Conservation (phyloP, 2,113 vertebrate species). For the Xenus cinereus region DNA sequence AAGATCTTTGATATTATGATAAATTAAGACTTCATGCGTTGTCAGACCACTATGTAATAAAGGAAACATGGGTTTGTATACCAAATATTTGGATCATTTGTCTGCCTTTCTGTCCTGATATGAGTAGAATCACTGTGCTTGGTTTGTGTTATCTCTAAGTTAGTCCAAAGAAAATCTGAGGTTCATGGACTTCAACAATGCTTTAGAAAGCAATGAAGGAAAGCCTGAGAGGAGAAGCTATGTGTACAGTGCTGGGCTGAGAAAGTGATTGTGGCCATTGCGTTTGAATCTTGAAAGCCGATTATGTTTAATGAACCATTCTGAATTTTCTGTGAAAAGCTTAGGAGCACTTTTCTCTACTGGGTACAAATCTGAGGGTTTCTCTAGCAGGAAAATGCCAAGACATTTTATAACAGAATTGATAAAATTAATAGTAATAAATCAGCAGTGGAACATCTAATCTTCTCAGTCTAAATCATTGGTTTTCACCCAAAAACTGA, state of each 20-base stretch:
- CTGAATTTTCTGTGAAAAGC: background rate
- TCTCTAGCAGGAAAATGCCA: background rate
- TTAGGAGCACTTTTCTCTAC: background rate
- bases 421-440: background rate
- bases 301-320: constrained; percentile 5
- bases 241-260: background rate
- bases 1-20: background rate
- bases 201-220: background rate
- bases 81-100: background rate
- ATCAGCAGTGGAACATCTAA: background rate
- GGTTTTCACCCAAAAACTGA: background rate
- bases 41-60: background rate
- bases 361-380: background rate
- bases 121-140: background rate
- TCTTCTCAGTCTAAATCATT: background rate
- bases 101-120: background rate
- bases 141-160: background rate
- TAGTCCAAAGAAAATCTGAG: background rate
- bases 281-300: background rate
- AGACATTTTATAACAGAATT: background rate
- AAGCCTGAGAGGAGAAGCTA: background rate
- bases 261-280: background rate
- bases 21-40: background rate
- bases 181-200: background rate
- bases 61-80: background rate